Evolutionary conservation across 2,797 vertebrate species (phyloP).

Genomic region (Melanotaenia parkinsoni): DNA sequence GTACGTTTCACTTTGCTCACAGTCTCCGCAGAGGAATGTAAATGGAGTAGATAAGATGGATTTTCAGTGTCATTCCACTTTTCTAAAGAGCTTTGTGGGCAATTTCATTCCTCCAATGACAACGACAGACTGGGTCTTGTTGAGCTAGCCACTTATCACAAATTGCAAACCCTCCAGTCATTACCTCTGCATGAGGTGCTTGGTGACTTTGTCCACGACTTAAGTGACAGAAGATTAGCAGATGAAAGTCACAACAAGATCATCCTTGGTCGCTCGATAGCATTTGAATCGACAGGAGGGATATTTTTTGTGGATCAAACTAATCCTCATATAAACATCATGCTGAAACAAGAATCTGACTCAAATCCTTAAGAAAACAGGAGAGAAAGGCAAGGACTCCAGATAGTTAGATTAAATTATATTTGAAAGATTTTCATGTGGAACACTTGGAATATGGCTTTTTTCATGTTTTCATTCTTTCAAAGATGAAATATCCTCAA

Average conservation of each 20-base stretch:
- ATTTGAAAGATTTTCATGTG: slow-evolving; percentile 18
- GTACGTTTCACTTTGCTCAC: slow-evolving; percentile 58
- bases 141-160: slow-evolving; percentile 68
- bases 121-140: slow-evolving; percentile 56
- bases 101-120: slow-evolving; percentile 57
- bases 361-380: slow-evolving; percentile 22
- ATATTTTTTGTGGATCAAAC: slow-evolving; percentile 33
- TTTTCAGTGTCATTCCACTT: slow-evolving; percentile 74
- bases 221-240: slow-evolving; percentile 51
- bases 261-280: slow-evolving; percentile 21
- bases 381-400: slow-evolving; percentile 17
- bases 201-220: slow-evolving; percentile 63
- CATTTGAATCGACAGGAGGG: slow-evolving; percentile 30
- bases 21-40: slow-evolving; percentile 73
- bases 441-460: not conserved
- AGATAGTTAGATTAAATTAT: slow-evolving; percentile 16
- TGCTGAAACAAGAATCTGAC: slow-evolving; percentile 10
- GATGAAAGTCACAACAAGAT: slow-evolving; percentile 58
- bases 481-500: slow-evolving; percentile 23
- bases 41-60: slow-evolving; percentile 74
- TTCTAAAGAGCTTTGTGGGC: slow-evolving; percentile 70
- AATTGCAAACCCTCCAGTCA: slow-evolving; percentile 58
- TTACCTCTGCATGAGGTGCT: slow-evolving; percentile 41
- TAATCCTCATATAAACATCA: slow-evolving; percentile 27
- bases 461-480: slow-evolving; percentile 16